A percentile compares a stretch with the other conserved stretches of the same genome.
Evolutionary conservation across 1,140 invertebrate species (phyloP).

Genomic region (Aphis craccivora): DNA sequence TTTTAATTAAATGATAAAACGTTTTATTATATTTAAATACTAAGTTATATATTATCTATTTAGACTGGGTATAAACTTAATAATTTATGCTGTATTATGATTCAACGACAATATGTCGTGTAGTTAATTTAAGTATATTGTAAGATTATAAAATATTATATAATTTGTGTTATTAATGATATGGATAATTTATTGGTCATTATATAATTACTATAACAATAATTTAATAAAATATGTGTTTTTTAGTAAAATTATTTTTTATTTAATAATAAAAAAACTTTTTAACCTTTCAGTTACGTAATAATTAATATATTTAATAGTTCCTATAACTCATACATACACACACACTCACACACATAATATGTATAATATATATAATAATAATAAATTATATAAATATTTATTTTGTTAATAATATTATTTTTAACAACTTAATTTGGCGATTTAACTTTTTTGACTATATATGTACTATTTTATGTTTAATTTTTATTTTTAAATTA

Average conservation of each 20-base stretch:
- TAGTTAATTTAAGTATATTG: not conserved
- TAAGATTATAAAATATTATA: not conserved
- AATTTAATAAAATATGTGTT: not conserved
- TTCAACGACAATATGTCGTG: not conserved
- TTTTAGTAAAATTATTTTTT: not conserved
- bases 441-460: not conserved
- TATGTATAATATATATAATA: not conserved
- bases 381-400: not conserved
- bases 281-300: not conserved
- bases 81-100: not conserved
- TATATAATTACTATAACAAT: not conserved
- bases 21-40: too few species aligned
- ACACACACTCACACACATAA: not conserved
- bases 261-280: not conserved
- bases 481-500: conserved; percentile 3
- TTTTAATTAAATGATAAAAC: too few species aligned
- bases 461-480: too few species aligned
- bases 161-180: not conserved
- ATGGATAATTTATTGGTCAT: not conserved
- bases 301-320: not conserved
- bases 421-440: not conserved
- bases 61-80: too few species aligned
- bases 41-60: too few species aligned
- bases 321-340: not conserved
- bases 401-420: not conserved